These are phyloP conservation scores for Nasua narica DNA, from an alignment of 2,797 vertebrate species.

Conservation along the genomic window DNA sequence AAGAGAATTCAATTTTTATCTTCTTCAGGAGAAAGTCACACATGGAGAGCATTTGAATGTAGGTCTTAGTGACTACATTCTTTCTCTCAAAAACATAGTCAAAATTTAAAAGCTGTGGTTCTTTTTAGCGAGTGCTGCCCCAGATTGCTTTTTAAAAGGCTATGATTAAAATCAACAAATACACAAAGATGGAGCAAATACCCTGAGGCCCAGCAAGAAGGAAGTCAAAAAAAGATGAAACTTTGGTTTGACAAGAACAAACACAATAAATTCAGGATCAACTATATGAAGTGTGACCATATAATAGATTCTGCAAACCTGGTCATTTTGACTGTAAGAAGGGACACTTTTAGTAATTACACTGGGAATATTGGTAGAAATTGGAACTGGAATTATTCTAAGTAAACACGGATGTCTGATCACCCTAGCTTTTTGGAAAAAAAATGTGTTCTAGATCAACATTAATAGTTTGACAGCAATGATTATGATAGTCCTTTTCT, in stretches of 20 bases:
- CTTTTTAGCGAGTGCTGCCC: not conserved
- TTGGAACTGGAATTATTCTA: not conserved
- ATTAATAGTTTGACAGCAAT: not conserved
- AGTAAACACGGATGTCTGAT: not conserved
- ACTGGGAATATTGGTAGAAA: not conserved
- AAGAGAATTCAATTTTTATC: slow-evolving; percentile 47
- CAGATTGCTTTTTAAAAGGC: not conserved
- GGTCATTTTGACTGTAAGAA: not conserved
- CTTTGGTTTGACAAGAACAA: not conserved
- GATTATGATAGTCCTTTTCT: not conserved
- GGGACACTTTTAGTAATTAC: not conserved
- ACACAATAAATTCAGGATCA: not conserved
- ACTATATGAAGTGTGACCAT: not conserved
- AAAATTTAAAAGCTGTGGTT: not conserved
- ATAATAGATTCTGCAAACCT: not conserved
- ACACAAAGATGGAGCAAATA: not conserved
- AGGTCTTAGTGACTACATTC: not conserved
- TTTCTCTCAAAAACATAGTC: not conserved
- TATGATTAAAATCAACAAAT: not conserved
- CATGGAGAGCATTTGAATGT: not conserved
- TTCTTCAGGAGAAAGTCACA: not conserved
- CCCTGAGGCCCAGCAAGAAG: not conserved
- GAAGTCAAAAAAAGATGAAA: not conserved
- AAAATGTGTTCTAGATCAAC: not conserved
- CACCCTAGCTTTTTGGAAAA: not conserved